phyloP scores from a whole-genome alignment of 2,888 invertebrate species.

The Cantharis lateralis region DNA sequence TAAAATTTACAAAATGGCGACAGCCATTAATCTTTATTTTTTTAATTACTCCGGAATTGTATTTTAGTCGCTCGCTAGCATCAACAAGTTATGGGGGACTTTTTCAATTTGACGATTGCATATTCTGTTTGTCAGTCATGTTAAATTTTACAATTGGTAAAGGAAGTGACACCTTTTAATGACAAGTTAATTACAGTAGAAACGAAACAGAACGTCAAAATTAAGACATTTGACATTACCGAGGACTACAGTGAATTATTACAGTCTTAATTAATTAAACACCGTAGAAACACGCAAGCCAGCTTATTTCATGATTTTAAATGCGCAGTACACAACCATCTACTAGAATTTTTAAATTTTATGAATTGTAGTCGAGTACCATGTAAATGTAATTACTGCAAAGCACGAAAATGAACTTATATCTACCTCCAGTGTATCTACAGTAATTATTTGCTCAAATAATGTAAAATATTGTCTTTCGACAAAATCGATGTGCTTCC shows the following conservation, averaged over 20 bases:
- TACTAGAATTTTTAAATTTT: slow-evolving; percentile 27
- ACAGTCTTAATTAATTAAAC: slow-evolving; percentile 47
- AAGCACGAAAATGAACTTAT: slow-evolving; percentile 27
- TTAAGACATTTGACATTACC: slow-evolving; percentile 52
- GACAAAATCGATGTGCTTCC: background rate
- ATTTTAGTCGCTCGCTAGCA: background rate
- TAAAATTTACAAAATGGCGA: background rate
- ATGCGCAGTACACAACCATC: slow-evolving; percentile 28
- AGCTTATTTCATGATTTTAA: slow-evolving; percentile 17
- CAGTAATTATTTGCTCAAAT: slow-evolving; percentile 7
- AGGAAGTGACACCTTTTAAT: slow-evolving; percentile 35
- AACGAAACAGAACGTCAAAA: slow-evolving; percentile 47
- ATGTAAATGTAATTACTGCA: slow-evolving; percentile 31
- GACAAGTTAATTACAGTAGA: slow-evolving; percentile 51
- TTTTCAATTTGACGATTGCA: background rate
- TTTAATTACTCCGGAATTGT: no score
- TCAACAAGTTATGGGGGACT: background rate
- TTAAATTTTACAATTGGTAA: slow-evolving; percentile 24
- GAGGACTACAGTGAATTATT: slow-evolving; percentile 43
- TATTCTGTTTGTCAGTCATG: slow-evolving; percentile 15
- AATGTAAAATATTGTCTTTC: background rate
- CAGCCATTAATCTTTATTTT: background rate
- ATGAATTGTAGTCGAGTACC: slow-evolving; percentile 23
- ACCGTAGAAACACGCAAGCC: slow-evolving; percentile 45
- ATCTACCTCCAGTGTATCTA: background rate